phyloP scores from a whole-genome alignment of 2,888 invertebrate species.

The Thereva unica region DNA sequence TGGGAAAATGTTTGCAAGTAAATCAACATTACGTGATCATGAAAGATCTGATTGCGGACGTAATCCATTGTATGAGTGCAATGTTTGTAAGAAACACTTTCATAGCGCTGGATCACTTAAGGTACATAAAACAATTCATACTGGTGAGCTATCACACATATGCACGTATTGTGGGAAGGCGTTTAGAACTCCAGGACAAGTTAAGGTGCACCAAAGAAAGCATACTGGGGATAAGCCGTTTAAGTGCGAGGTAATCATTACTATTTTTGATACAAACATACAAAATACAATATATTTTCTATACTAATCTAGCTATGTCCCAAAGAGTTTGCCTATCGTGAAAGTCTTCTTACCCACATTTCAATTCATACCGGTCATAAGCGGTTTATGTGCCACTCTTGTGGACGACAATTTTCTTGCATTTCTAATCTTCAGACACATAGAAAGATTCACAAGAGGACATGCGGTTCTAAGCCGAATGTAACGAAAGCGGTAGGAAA shows the following conservation, averaged over 20 bases:
- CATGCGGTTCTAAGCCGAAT: conserved; percentile 57
- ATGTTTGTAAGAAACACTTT: conserved; percentile 57
- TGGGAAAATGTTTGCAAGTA: conserved; percentile 55
- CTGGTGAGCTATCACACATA: conserved; percentile 48
- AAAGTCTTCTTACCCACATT: conserved; percentile 61
- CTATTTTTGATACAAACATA: not conserved
- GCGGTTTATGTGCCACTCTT: conserved; percentile 60
- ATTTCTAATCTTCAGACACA: conserved; percentile 61
- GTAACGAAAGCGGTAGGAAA: conserved; percentile 51
- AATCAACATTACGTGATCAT: conserved; percentile 57
- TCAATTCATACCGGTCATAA: conserved; percentile 61
- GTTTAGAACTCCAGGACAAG: conserved; percentile 54
- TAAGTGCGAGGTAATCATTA: conserved; percentile 56
- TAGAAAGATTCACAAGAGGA: conserved; percentile 58
- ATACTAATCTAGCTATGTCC: conserved; percentile 52
- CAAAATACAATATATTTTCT: not conserved
- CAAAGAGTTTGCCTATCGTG: conserved; percentile 60
- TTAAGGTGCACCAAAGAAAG: conserved; percentile 55
- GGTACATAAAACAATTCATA: conserved; percentile 59
- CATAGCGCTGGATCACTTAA: conserved; percentile 58
- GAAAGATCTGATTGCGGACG: conserved; percentile 59
- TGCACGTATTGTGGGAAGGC: conserved; percentile 54
- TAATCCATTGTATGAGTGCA: conserved; percentile 54
- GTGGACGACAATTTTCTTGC: conserved; percentile 61
- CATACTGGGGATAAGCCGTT: conserved; percentile 62